phyloP scores from a whole-genome alignment of 2,113 vertebrate species.

The Zootoca vivipara region DNA sequence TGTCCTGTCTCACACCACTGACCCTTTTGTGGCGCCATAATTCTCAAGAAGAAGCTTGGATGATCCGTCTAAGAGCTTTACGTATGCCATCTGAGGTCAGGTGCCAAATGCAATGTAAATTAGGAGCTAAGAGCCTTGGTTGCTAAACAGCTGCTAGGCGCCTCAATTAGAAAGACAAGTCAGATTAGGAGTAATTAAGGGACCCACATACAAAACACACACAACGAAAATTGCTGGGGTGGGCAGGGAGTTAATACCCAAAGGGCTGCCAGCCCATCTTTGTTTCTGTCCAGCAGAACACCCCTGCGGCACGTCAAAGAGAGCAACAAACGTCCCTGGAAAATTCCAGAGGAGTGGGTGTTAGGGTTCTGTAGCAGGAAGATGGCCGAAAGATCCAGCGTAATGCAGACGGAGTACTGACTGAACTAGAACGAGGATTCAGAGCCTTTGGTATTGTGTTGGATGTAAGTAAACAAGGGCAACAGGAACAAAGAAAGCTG shows the following conservation, averaged over 20 bases:
- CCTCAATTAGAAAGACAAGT: conserved; percentile 72
- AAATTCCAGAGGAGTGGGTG: background rate
- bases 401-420: background rate
- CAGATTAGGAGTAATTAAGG: conserved; percentile 74
- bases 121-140: conserved; percentile 72
- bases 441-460: background rate
- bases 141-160: conserved; percentile 73
- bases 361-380: too few species aligned
- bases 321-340: background rate
- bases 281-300: background rate
- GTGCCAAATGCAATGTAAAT: conserved; percentile 71
- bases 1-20: conserved; percentile 75
- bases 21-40: conserved; percentile 81
- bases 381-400: background rate
- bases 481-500: too few species aligned
- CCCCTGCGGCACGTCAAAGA: conserved; percentile 32
- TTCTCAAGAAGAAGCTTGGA: conserved; percentile 70
- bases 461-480: too few species aligned
- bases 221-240: background rate
- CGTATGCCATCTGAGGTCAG: conserved; percentile 75
- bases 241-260: conserved; percentile 49
- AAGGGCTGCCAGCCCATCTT: conserved; percentile 11
- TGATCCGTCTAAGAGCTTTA: conserved; percentile 85
- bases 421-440: background rate
- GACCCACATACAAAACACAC: conserved; percentile 14